phyloP scores from a whole-genome alignment of 2,888 invertebrate species.

The Eurytoma adleriae region DNA sequence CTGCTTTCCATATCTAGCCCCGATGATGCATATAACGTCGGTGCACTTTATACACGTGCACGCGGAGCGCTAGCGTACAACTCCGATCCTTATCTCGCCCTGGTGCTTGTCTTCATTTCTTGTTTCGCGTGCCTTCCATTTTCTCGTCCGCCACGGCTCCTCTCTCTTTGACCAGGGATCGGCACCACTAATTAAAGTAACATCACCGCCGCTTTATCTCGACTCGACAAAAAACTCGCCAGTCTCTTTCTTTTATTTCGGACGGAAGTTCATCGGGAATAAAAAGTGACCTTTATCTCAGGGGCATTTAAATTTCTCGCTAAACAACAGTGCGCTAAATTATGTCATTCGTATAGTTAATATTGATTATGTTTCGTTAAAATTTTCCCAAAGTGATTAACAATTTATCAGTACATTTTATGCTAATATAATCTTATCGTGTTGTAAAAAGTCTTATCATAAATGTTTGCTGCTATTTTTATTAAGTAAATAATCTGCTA shows the following conservation, averaged over 20 bases:
- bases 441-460: too few species aligned
- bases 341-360: too few species aligned
- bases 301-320: too few species aligned
- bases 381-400: too few species aligned
- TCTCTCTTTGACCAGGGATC: constrained; percentile 11
- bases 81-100: constrained; percentile 35
- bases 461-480: too few species aligned
- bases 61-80: background rate
- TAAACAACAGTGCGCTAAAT: too few species aligned
- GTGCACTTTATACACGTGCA: background rate
- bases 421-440: too few species aligned
- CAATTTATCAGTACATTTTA: too few species aligned
- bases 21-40: background rate
- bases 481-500: too few species aligned
- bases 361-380: too few species aligned
- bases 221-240: background rate
- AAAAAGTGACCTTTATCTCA: background rate
- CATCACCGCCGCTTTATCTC: constrained; percentile 11
- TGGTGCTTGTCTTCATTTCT: constrained; percentile 43
- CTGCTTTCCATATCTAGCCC: background rate
- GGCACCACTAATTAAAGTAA: constrained; percentile 50
- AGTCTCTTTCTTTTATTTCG: background rate
- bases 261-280: constrained; percentile 5
- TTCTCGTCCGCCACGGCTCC: constrained; percentile 4
- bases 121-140: constrained; percentile 33